Percentiles rank a stretch among this genome's conserved stretches.
These are phyloP conservation scores for Drosophila mayaguana DNA, from an alignment of 2,888 invertebrate species.

Conservation along the genomic window DNA sequence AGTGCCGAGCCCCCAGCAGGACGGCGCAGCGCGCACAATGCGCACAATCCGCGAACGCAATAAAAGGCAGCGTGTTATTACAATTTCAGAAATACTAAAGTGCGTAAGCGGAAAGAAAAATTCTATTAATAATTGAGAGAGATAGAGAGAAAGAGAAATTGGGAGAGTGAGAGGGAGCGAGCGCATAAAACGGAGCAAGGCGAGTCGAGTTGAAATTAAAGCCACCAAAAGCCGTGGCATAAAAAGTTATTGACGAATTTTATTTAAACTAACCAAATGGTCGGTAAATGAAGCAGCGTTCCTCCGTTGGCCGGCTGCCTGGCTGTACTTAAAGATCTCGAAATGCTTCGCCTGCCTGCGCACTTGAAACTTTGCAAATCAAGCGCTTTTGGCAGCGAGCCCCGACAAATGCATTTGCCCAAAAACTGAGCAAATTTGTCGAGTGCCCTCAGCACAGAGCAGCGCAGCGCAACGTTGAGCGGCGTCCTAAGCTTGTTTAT, in stretches of 20 bases:
- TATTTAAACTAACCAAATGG: constrained; percentile 62
- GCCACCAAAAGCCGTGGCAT: constrained; percentile 35
- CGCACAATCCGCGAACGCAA: constrained; percentile 63
- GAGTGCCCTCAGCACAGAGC: constrained; percentile 60
- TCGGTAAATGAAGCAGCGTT: constrained; percentile 29
- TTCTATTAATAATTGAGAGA: constrained; percentile 71
- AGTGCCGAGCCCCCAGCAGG: constrained; percentile 7
- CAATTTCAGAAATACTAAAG: constrained; percentile 78
- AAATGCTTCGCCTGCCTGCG: not conserved
- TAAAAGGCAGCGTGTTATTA: constrained; percentile 77
- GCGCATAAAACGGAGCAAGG: constrained; percentile 34
- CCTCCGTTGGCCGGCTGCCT: not conserved
- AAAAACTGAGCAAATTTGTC: constrained; percentile 72
- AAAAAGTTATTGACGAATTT: constrained; percentile 70
- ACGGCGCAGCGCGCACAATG: constrained; percentile 32
- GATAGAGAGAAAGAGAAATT: constrained; percentile 1
- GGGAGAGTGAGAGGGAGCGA: constrained; percentile 27
- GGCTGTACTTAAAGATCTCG: constrained; percentile 27
- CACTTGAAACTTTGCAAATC: constrained; percentile 62
- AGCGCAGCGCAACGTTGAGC: constrained; percentile 45
- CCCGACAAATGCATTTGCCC: constrained; percentile 44
- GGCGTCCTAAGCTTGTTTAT: constrained; percentile 65
- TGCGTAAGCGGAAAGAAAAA: constrained; percentile 57
- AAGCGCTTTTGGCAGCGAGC: constrained; percentile 35
- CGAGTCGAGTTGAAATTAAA: constrained; percentile 53